Evolutionary conservation across 2,797 vertebrate genomes (phyloP).

Genomic region (Rhabdomys pumilio): DNA sequence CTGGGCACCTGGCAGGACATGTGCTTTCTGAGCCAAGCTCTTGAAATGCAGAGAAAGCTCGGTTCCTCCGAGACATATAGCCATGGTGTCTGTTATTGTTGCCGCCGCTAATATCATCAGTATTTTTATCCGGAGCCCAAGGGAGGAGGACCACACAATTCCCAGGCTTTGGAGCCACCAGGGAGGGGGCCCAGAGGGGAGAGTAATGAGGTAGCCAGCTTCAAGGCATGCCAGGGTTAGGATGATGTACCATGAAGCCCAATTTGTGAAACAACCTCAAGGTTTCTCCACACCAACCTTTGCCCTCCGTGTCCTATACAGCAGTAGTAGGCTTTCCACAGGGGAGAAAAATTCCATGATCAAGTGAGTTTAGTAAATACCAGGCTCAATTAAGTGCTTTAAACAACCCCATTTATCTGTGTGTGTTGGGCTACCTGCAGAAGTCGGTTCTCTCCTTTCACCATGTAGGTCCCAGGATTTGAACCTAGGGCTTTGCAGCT

Average conservation of each 20-base stretch:
- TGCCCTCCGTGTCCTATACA: background rate
- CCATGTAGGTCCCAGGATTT: background rate
- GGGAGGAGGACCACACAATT: conserved; percentile 46
- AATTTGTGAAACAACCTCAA: background rate
- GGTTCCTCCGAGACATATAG: conserved; percentile 62
- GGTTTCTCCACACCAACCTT: background rate
- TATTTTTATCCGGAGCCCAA: conserved; percentile 6
- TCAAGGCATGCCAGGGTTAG: background rate
- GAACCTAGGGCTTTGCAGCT: background rate
- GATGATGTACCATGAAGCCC: background rate
- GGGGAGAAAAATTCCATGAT: background rate
- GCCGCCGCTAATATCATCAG: background rate
- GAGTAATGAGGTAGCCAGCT: background rate
- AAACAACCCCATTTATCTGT: background rate
- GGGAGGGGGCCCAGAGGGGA: background rate
- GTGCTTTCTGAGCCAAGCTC: conserved; percentile 60
- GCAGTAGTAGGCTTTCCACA: background rate
- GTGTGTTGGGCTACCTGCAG: background rate
- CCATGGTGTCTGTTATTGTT: conserved; percentile 72
- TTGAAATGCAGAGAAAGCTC: conserved; percentile 58
- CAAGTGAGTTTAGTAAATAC: background rate
- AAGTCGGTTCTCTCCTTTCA: background rate
- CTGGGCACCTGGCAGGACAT: conserved; percentile 45
- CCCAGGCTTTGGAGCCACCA: conserved; percentile 9
- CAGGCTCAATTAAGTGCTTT: background rate